A percentile compares a stretch with the other conserved stretches of the same genome.
phyloP scores from a whole-genome alignment of 37 sponge, comb jelly and placozoan genomes.

The Geodia barretti region DNA sequence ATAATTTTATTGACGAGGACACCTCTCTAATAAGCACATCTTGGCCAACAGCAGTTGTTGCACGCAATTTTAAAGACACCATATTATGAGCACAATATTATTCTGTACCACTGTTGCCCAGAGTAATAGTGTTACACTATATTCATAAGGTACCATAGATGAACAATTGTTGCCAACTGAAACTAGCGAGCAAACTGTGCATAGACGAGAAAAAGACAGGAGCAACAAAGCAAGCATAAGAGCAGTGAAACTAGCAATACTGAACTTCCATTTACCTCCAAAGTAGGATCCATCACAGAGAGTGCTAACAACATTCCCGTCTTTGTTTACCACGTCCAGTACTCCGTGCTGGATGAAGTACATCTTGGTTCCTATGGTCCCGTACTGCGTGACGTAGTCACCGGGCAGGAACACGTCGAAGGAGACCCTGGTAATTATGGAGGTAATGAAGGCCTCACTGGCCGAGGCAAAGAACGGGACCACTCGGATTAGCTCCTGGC shows the following conservation, averaged over 20 bases:
- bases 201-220: too few relatives aligned
- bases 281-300: slow-evolving; percentile 64
- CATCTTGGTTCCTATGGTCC: slow-evolving; percentile 55
- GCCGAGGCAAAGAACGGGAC: slow-evolving; percentile 58
- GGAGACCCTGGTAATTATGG: slow-evolving; percentile 35
- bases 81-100: too few relatives aligned
- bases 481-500: slow-evolving; percentile 43
- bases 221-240: too few relatives aligned
- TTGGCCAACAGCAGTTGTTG: too few relatives aligned
- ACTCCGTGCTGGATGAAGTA: slow-evolving; percentile 76
- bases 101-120: too few relatives aligned
- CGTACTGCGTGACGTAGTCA: slow-evolving; percentile 39
- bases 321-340: slow-evolving; percentile 41
- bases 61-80: too few relatives aligned
- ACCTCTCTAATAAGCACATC: too few relatives aligned
- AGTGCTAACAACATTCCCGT: slow-evolving; percentile 28
- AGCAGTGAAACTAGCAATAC: too few relatives aligned
- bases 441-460: slow-evolving; percentile 33
- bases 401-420: slow-evolving; percentile 69
- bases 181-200: background rate
- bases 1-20: too few relatives aligned
- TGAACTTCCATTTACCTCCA: slow-evolving; percentile 66
- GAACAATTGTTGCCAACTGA: background rate
- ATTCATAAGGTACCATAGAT: too few relatives aligned
- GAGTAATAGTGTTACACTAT: too few relatives aligned